A percentile compares a stretch with the other conserved stretches of the same genome.
These are phyloP conservation scores for Cotesia typhae DNA, from an alignment of 1,140 invertebrate genomes.

Conservation along the genomic window DNA sequence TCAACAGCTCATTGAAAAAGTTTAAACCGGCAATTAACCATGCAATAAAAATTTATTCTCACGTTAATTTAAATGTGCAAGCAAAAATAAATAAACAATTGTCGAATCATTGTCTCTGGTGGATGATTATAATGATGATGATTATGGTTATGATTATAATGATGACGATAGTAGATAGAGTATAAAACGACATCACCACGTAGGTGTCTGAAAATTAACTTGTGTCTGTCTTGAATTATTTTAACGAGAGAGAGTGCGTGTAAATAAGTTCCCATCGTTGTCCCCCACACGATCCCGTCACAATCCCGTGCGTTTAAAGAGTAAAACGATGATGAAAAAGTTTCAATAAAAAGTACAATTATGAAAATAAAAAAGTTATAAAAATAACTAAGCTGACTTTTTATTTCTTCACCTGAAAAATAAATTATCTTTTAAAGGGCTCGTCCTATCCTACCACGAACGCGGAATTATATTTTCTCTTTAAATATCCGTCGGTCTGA, in stretches of 20 bases:
- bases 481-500: slow-evolving; percentile 28
- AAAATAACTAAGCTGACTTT: neutral
- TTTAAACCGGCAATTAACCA: neutral
- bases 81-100: slow-evolving; percentile 24
- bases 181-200: slow-evolving; percentile 26
- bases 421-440: slow-evolving; percentile 15
- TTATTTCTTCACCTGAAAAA: neutral
- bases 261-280: slow-evolving; percentile 55
- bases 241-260: slow-evolving; percentile 51
- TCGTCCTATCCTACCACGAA: neutral
- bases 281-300: slow-evolving; percentile 34
- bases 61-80: slow-evolving; percentile 11
- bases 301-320: slow-evolving; percentile 42
- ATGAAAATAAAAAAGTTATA: slow-evolving; percentile 35
- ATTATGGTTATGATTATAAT: no score
- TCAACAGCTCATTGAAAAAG: neutral
- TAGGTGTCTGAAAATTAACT: slow-evolving; percentile 41
- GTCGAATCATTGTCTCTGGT: slow-evolving; percentile 47
- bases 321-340: slow-evolving; percentile 52
- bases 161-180: slow-evolving; percentile 21
- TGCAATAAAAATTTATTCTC: neutral
- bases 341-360: slow-evolving; percentile 64
- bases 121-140: slow-evolving; percentile 41
- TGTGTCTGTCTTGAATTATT: slow-evolving; percentile 42
- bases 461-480: slow-evolving; percentile 1